A percentile compares a stretch with the other conserved stretches of the same genome.
Evolutionary conservation across 2,888 invertebrate genomes (phyloP).

Genomic region (Patella caerulea): DNA sequence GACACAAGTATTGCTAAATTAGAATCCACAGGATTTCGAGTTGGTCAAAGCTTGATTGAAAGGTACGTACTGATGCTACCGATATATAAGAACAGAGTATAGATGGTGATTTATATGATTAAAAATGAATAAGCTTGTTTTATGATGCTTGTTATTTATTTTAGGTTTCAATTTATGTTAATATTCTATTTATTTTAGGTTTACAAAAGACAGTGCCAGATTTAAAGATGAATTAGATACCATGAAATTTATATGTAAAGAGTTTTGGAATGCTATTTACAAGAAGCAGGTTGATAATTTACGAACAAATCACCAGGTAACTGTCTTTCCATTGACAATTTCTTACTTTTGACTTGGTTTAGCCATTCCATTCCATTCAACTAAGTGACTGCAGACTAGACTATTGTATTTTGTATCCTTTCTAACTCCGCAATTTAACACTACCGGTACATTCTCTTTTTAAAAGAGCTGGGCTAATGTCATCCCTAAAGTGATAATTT

Average conservation of each 20-base stretch:
- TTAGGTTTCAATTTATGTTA: background rate
- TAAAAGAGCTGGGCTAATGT: too few species aligned
- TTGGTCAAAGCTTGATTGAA: conserved; percentile 76
- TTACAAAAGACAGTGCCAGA: conserved; percentile 91
- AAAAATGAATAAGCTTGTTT: too few species aligned
- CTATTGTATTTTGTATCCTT: too few species aligned
- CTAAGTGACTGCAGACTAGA: too few species aligned
- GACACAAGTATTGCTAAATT: conserved; percentile 71
- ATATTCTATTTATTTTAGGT: conserved; percentile 68
- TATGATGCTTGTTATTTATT: background rate
- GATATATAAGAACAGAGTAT: background rate
- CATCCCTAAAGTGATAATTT: too few species aligned
- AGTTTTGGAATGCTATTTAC: conserved; percentile 98
- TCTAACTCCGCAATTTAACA: too few species aligned
- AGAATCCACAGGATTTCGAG: conserved; percentile 75
- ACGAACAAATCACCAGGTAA: conserved; percentile 88
- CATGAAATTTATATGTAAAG: conserved; percentile 98
- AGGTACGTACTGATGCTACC: conserved; percentile 62
- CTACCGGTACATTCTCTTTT: too few species aligned
- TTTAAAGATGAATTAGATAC: conserved; percentile 98
- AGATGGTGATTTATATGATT: too few species aligned
- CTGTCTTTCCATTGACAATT: too few species aligned
- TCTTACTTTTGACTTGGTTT: too few species aligned
- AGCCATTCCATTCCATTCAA: too few species aligned
- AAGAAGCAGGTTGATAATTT: conserved; percentile 99